These are phyloP conservation scores for Oligia fasciuncula DNA, from an alignment of 2,888 invertebrate species.

Conservation along the genomic window DNA sequence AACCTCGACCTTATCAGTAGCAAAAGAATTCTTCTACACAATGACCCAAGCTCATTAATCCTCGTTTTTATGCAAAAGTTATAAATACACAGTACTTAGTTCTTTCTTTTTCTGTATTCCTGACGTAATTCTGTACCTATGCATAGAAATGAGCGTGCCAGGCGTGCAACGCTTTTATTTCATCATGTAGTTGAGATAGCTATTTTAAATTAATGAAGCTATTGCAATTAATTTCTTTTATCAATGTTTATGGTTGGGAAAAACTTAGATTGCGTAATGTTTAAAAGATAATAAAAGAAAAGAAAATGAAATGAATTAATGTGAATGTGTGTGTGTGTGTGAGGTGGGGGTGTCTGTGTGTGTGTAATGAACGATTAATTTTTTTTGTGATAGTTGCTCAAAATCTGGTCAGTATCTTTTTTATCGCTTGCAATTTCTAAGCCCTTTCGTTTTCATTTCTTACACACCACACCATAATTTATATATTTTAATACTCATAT, in stretches of 20 bases:
- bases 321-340: no score
- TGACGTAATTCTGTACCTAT: conserved; percentile 28
- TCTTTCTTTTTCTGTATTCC: conserved; percentile 18
- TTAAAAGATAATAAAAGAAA: neutral
- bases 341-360: no score
- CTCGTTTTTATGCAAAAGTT: conserved; percentile 32
- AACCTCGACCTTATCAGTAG: conserved; percentile 10
- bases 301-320: neutral
- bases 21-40: conserved; percentile 11
- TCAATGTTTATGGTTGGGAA: neutral
- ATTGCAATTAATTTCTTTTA: neutral
- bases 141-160: conserved; percentile 30
- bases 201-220: neutral
- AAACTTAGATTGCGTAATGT: no score
- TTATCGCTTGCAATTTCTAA: neutral
- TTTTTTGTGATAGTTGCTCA: neutral
- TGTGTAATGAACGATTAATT: no score
- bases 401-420: neutral
- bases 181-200: conserved; percentile 12
- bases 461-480: neutral
- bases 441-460: neutral
- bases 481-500: neutral
- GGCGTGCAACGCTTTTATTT: conserved; percentile 15
- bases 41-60: conserved; percentile 18
- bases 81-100: conserved; percentile 26